Conservation (phyloP, 2,113 vertebrate species). For the Malurus elegans region DNA sequence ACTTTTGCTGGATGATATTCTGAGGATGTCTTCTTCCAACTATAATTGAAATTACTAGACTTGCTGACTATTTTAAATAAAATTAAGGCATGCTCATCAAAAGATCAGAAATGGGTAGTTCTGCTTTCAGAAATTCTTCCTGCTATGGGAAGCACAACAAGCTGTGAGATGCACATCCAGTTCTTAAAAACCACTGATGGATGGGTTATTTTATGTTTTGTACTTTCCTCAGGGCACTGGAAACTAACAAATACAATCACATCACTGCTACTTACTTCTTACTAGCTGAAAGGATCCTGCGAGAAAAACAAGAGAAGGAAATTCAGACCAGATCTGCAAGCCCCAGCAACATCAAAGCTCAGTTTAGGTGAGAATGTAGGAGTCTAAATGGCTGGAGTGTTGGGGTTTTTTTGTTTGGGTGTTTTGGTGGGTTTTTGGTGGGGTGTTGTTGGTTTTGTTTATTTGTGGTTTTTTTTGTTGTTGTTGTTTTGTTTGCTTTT, state of each 20-base stretch:
- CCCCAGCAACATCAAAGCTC: constrained; percentile 95
- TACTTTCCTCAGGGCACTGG: constrained; percentile 83
- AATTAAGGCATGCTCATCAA: background rate
- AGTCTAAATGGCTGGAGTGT: background rate
- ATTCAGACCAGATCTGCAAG: constrained; percentile 92
- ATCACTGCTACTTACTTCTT: constrained; percentile 99
- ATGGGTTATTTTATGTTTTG: background rate
- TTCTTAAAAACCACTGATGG: background rate
- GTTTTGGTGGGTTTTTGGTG: background rate
- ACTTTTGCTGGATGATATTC: background rate
- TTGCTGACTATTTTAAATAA: background rate
- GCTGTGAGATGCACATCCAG: background rate
- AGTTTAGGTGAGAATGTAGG: constrained; percentile 87
- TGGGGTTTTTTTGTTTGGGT: background rate
- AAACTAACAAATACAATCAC: constrained; percentile 98
- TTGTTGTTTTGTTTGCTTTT: no score
- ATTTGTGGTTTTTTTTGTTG: background rate
- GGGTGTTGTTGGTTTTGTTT: no score
- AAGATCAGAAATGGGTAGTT: background rate
- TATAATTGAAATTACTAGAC: background rate
- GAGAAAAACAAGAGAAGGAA: constrained; percentile 97
- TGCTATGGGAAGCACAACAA: background rate
- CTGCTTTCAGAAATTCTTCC: background rate
- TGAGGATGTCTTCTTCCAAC: background rate
- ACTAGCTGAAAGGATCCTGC: constrained; percentile 91